Percentiles rank a stretch among this genome's conserved stretches.
These are phyloP conservation scores for Plusia festucae DNA, from an alignment of 2,888 invertebrate species.

Conservation along the genomic window DNA sequence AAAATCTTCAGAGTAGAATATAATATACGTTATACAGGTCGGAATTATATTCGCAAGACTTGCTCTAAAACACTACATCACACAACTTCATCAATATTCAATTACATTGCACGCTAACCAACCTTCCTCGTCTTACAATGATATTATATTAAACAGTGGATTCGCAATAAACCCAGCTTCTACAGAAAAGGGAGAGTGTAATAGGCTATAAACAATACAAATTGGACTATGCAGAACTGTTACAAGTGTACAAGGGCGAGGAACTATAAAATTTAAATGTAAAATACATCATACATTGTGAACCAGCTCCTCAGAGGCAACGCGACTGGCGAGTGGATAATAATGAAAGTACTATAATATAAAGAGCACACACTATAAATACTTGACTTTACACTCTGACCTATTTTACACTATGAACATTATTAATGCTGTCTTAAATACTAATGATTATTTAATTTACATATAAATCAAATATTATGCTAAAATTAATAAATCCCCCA, in stretches of 20 bases:
- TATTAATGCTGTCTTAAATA: too few relatives aligned
- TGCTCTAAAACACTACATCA: conserved; percentile 6
- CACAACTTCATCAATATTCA: conserved; percentile 34
- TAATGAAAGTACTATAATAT: not conserved
- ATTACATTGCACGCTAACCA: conserved; percentile 33
- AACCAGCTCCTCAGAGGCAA: conserved; percentile 53
- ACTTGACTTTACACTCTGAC: too few relatives aligned
- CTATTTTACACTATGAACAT: too few relatives aligned
- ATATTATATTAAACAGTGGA: conserved; percentile 49
- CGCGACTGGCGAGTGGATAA: conserved; percentile 23
- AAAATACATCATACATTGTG: conserved; percentile 62
- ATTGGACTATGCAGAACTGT: conserved; percentile 23
- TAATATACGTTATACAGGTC: too few relatives aligned
- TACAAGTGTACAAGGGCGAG: conserved; percentile 54
- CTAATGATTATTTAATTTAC: too few relatives aligned
- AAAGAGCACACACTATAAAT: too few relatives aligned
- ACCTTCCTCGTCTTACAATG: conserved; percentile 23
- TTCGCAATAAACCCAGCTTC: conserved; percentile 34
- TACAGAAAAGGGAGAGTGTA: conserved; percentile 39
- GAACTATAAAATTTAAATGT: conserved; percentile 67
- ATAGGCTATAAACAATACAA: conserved; percentile 52
- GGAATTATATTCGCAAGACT: not conserved
- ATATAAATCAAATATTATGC: too few relatives aligned
- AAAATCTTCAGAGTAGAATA: too few relatives aligned
- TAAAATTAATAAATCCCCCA: too few relatives aligned